These are phyloP conservation scores for Dryocosmus kuriphilus DNA, from an alignment of 2,888 invertebrate genomes.

Conservation along the genomic window DNA sequence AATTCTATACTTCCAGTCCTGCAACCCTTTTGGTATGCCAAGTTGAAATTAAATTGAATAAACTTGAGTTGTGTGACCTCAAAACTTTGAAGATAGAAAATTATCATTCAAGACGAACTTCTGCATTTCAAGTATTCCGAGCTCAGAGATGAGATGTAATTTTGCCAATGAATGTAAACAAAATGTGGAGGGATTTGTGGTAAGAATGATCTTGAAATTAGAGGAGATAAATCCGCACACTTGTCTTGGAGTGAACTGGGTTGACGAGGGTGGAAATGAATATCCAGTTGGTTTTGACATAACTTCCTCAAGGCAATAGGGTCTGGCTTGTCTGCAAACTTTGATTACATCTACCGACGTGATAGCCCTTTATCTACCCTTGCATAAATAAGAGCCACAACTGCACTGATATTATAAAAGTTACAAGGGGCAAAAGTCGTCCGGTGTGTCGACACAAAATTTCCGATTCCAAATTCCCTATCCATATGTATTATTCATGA, in stretches of 20 bases:
- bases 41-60: background rate
- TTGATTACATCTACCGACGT: conserved; percentile 71
- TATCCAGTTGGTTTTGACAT: conserved; percentile 66
- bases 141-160: background rate
- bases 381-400: conserved; percentile 38
- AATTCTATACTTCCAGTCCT: background rate
- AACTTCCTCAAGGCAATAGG: conserved; percentile 57
- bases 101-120: background rate
- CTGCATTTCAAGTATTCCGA: background rate
- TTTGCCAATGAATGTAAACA: conserved; percentile 31
- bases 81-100: background rate
- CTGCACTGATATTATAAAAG: conserved; percentile 39
- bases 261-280: conserved; percentile 54
- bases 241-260: conserved; percentile 42
- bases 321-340: conserved; percentile 70
- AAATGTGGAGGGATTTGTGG: conserved; percentile 11
- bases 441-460: conserved; percentile 16
- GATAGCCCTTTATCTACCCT: conserved; percentile 53
- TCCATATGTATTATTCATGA: conserved; percentile 28
- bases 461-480: conserved; percentile 15
- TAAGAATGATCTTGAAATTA: conserved; percentile 30
- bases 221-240: conserved; percentile 39
- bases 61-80: background rate
- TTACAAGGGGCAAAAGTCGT: conserved; percentile 35
- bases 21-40: background rate